Evolutionary conservation across 2,888 invertebrate species (phyloP).

Genomic region (Isotomurus palustris): DNA sequence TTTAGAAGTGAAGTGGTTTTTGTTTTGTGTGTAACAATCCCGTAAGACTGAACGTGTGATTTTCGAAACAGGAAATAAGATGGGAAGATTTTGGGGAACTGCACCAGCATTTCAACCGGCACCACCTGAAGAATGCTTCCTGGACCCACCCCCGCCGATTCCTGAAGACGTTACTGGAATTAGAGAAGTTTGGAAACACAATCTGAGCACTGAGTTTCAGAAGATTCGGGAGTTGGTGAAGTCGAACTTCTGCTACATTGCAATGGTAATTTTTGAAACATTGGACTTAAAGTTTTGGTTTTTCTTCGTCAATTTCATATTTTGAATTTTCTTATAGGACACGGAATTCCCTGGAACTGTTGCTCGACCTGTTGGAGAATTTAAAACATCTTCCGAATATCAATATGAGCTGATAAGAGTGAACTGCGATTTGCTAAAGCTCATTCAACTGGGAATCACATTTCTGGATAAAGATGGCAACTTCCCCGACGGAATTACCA

Average conservation of each 20-base stretch:
- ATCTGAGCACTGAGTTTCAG: background rate
- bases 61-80: too few species aligned
- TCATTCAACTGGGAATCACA: conserved; percentile 56
- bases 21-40: too few species aligned
- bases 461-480: conserved; percentile 56
- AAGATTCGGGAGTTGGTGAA: background rate
- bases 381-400: conserved; percentile 33
- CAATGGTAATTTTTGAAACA: background rate
- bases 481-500: conserved; percentile 49
- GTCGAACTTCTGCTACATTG: background rate
- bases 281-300: background rate
- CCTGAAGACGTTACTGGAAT: too few species aligned
- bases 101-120: too few species aligned
- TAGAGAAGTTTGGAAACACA: background rate
- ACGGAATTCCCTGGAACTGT: conserved; percentile 37
- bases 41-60: too few species aligned
- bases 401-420: conserved; percentile 53
- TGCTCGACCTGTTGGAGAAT: conserved; percentile 50
- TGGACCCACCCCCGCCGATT: too few species aligned
- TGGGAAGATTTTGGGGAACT: too few species aligned
- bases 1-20: too few species aligned
- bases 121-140: too few species aligned
- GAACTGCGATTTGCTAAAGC: conserved; percentile 58
- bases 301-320: too few species aligned
- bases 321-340: too few species aligned